These are phyloP conservation scores for Pteropus rufus DNA, from an alignment of 2,797 vertebrate genomes.

Conservation along the genomic window DNA sequence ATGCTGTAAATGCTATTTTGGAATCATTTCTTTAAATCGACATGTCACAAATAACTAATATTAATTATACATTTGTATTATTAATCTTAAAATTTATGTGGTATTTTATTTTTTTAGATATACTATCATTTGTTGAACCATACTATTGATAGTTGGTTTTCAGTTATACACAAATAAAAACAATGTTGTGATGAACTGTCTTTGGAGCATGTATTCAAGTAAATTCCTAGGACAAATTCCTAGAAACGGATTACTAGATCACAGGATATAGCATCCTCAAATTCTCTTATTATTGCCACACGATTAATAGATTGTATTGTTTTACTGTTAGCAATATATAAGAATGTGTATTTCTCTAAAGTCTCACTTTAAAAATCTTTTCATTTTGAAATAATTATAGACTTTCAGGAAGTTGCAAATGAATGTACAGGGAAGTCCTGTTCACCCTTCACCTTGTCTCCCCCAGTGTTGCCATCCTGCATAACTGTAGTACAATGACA, in stretches of 20 bases:
- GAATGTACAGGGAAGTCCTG: neutral
- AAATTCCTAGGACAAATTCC: neutral
- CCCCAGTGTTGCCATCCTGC: neutral
- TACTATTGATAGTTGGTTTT: slow-evolving; percentile 13
- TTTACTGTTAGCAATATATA: neutral
- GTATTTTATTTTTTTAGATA: slow-evolving; percentile 23
- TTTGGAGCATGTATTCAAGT: neutral
- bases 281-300: neutral
- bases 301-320: neutral
- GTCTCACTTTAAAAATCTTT: neutral
- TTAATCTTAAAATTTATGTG: neutral
- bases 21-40: slow-evolving; percentile 2
- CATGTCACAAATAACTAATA: neutral
- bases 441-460: neutral
- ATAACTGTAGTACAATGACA: neutral
- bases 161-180: neutral
- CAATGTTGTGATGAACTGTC: neutral
- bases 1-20: neutral
- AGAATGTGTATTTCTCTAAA: neutral
- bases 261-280: neutral
- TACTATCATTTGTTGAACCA: neutral
- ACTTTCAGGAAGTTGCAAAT: neutral
- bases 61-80: neutral
- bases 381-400: slow-evolving; percentile 2
- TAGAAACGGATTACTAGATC: neutral